These are phyloP conservation scores for Proales similis DNA, from an alignment of 1,140 invertebrate genomes.

Conservation along the genomic window DNA sequence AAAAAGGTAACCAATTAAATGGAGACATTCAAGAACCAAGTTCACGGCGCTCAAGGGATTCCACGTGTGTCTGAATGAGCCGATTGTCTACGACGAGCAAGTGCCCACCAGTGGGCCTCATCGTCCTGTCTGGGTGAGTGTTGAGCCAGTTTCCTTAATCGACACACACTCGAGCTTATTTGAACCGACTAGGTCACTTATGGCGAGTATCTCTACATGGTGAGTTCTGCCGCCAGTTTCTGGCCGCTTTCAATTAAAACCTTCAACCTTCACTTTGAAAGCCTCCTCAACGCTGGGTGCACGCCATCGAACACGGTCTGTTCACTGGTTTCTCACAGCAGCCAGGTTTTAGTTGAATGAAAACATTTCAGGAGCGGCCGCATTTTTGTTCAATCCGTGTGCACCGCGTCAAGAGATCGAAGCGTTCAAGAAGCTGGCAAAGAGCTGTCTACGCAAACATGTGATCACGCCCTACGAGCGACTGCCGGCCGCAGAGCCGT, in stretches of 20 bases:
- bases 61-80: slow-evolving; percentile 13
- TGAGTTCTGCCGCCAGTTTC: neutral
- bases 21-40: too few relatives aligned
- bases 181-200: too few relatives aligned
- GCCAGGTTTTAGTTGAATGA: neutral
- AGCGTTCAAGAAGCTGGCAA: slow-evolving; percentile 60
- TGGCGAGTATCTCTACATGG: slow-evolving; percentile 35
- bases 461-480: slow-evolving; percentile 68
- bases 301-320: slow-evolving; percentile 30
- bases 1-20: too few relatives aligned
- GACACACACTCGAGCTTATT: too few relatives aligned
- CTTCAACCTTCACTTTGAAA: too few relatives aligned
- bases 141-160: too few relatives aligned
- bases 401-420: slow-evolving; percentile 62
- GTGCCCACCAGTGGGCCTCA: slow-evolving; percentile 22
- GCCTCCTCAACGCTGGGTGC: slow-evolving; percentile 32
- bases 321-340: neutral
- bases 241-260: too few relatives aligned
- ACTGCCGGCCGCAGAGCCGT: slow-evolving; percentile 48
- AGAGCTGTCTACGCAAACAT: slow-evolving; percentile 66
- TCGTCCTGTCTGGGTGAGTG: slow-evolving; percentile 36
- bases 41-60: slow-evolving; percentile 20
- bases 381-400: slow-evolving; percentile 81
- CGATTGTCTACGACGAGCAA: slow-evolving; percentile 8
- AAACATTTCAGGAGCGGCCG: slow-evolving; percentile 60